These are phyloP conservation scores for Hemicordylus capensis DNA, from an alignment of 2,113 vertebrate species.

Conservation along the genomic window DNA sequence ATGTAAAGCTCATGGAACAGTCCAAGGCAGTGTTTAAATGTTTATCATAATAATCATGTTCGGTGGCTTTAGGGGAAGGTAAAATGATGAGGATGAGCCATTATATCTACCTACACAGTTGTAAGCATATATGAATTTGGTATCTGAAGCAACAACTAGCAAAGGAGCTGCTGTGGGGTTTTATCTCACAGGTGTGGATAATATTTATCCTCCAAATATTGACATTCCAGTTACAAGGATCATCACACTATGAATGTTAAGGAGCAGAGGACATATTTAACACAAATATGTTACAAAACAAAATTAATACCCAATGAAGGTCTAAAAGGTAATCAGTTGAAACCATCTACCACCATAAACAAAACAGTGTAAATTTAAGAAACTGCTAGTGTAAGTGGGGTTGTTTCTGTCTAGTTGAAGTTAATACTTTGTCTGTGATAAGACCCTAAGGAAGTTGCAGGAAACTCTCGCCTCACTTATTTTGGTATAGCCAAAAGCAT, in stretches of 20 bases:
- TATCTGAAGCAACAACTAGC: background rate
- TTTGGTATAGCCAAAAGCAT: background rate
- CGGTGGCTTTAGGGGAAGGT: background rate
- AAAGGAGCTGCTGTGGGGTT: background rate
- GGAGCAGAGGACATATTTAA: background rate
- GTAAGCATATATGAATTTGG: too few relatives aligned
- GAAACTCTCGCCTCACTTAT: background rate
- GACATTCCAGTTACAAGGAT: conserved; percentile 3
- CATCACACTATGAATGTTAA: background rate
- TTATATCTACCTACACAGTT: background rate
- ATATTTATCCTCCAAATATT: background rate
- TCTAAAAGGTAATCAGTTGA: background rate
- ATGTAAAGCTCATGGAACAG: too few relatives aligned
- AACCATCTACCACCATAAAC: background rate
- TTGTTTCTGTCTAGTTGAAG: background rate
- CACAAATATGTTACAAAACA: background rate
- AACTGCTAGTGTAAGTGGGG: background rate
- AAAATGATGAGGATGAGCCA: background rate
- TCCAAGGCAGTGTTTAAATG: background rate
- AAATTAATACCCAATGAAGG: background rate
- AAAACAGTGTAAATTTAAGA: background rate
- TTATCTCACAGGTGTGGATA: background rate
- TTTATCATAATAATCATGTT: background rate
- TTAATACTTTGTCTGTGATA: background rate
- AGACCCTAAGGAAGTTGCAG: background rate